These are phyloP conservation scores for Danio kyathit DNA, from an alignment of 2,797 vertebrate genomes.

Conservation along the genomic window DNA sequence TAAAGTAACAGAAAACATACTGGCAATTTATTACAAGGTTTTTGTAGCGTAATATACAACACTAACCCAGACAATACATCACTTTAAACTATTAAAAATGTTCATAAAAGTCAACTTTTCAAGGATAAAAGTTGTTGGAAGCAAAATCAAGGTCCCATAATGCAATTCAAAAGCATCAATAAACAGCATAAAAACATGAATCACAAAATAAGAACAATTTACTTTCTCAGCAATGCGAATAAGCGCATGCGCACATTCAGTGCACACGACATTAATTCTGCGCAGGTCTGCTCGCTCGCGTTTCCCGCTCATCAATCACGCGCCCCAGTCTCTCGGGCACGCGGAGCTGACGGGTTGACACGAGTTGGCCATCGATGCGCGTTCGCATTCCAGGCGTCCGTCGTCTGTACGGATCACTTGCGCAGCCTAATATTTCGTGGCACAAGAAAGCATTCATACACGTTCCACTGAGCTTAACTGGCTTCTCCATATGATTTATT, in stretches of 20 bases:
- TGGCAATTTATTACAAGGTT: too few relatives aligned
- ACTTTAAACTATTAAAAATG: too few relatives aligned
- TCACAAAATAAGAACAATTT: too few relatives aligned
- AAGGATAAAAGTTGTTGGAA: too few relatives aligned
- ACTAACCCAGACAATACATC: too few relatives aligned
- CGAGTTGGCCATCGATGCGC: constrained; percentile 71
- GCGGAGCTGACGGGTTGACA: constrained; percentile 74
- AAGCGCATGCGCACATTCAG: constrained; percentile 13
- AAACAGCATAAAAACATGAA: too few relatives aligned
- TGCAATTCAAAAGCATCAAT: too few relatives aligned
- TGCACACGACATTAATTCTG: constrained; percentile 46
- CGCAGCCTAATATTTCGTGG: constrained; percentile 77
- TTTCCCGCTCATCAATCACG: constrained; percentile 78
- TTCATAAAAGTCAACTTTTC: too few relatives aligned
- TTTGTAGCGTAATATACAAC: too few relatives aligned
- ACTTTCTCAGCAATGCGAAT: neutral
- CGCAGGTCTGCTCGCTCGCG: constrained; percentile 9
- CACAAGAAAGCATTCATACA: constrained; percentile 82
- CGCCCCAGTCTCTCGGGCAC: constrained; percentile 66
- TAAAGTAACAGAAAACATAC: too few relatives aligned
- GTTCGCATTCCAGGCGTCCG: constrained; percentile 69
- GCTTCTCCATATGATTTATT: constrained; percentile 76
- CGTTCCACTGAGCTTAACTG: constrained; percentile 75
- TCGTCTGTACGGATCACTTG: constrained; percentile 76
- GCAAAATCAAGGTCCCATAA: too few relatives aligned